A percentile compares a stretch with the other conserved stretches of the same genome.
phyloP scores from a whole-genome alignment of 2,888 invertebrate species.

The Drosophila subquinaria region DNA sequence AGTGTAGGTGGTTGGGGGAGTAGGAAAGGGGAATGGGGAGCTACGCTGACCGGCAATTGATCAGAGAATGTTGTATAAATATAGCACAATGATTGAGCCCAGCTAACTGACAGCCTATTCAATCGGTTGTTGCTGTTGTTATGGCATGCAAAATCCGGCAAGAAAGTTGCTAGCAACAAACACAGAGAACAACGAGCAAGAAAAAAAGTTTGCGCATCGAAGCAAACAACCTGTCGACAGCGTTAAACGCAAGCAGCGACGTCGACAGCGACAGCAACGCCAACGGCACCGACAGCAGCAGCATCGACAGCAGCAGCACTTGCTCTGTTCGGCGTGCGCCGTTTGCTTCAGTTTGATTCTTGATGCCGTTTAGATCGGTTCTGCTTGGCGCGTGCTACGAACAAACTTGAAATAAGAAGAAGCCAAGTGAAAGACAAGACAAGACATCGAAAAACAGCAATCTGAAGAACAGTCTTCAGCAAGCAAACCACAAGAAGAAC shows the following conservation, averaged over 20 bases:
- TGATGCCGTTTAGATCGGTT: slow-evolving; percentile 86
- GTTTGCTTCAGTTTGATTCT: slow-evolving; percentile 85
- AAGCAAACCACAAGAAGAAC: slow-evolving; percentile 12
- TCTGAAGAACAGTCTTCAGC: not conserved
- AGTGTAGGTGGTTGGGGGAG: slow-evolving; percentile 2
- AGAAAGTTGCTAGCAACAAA: slow-evolving; percentile 68
- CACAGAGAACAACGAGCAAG: slow-evolving; percentile 35
- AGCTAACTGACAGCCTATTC: slow-evolving; percentile 30
- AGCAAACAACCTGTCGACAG: slow-evolving; percentile 68
- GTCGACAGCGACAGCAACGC: slow-evolving; percentile 14
- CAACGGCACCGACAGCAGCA: slow-evolving; percentile 29
- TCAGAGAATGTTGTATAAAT: slow-evolving; percentile 50
- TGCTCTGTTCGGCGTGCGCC: slow-evolving; percentile 54
- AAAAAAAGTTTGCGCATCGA: slow-evolving; percentile 70
- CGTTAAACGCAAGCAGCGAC: slow-evolving; percentile 38
- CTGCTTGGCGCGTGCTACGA: slow-evolving; percentile 64
- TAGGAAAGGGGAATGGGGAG: not conserved
- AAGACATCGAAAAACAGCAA: slow-evolving; percentile 1
- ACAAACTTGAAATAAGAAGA: slow-evolving; percentile 27
- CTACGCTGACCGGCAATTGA: slow-evolving; percentile 44
- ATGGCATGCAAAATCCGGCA: slow-evolving; percentile 77
- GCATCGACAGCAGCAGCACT: slow-evolving; percentile 31
- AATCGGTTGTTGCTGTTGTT: slow-evolving; percentile 52
- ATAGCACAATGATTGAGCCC: slow-evolving; percentile 54
- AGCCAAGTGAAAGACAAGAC: slow-evolving; percentile 14